These are phyloP conservation scores for Sphyrna mokarran DNA, from an alignment of 2,113 vertebrate genomes.

Conservation along the genomic window DNA sequence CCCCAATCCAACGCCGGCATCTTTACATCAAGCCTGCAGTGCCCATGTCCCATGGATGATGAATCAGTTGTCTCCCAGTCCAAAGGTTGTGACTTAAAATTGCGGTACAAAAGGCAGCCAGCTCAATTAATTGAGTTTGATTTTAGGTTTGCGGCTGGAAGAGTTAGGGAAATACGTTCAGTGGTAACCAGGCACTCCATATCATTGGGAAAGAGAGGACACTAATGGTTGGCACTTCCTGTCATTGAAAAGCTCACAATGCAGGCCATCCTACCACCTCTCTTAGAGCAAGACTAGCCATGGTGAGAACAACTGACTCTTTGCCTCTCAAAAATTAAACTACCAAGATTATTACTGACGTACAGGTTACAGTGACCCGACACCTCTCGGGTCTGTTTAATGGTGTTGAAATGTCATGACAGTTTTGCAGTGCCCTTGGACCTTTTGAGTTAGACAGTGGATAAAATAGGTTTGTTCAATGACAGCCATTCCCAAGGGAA, in stretches of 20 bases:
- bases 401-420: slow-evolving; percentile 11
- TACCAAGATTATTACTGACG: background rate
- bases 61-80: background rate
- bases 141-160: background rate
- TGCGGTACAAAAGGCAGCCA: background rate
- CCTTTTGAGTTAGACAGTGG: background rate
- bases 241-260: background rate
- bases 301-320: background rate
- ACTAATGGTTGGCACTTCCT: background rate
- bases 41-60: too few species aligned
- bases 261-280: background rate
- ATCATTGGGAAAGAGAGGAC: background rate
- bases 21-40: too few species aligned
- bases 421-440: slow-evolving; percentile 10
- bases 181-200: background rate
- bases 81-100: background rate
- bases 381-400: slow-evolving; percentile 2
- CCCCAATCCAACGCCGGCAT: too few species aligned
- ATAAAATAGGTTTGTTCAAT: slow-evolving; percentile 22
- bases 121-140: slow-evolving; percentile 10
- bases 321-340: background rate
- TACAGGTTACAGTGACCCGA: slow-evolving; percentile 15
- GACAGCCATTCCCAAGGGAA: slow-evolving; percentile 10
- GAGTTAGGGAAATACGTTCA: background rate
- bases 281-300: background rate